Evolutionary conservation across 2,888 invertebrate genomes (phyloP), one percentile per base, ranked within the genome.

Genomic region (Torymus texanus): DNA sequence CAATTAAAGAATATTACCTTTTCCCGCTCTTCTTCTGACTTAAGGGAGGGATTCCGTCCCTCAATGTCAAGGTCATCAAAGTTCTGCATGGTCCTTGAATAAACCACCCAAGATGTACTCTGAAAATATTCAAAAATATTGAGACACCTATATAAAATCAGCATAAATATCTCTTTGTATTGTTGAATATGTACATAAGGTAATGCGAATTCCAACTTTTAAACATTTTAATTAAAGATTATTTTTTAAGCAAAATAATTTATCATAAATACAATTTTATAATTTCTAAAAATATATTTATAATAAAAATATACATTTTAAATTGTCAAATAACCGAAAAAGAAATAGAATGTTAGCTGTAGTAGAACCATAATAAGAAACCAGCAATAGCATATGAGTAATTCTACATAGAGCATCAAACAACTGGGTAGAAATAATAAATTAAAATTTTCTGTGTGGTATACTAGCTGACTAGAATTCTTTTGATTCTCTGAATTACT

Each of bases 21-120:
- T 86, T 90, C 90, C 75, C 87, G 86, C 75, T 89, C 89, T 83
- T 88, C 89, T 86, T 88, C 89, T 4, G 89, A 87, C 78, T 89
- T 84, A 76, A 88, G 88, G 75, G 87, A 87, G 79, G 90, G 89
- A 85, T 88, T 89, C 53, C 90, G 87, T 83, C 90, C 90, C 86
- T 90, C 90, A 80, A 90, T 90, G 83, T 90, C 90, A 68, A 90
- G 90, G 85, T 90, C 90, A 56, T 90, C 90, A 81, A 90, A 90
- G 84, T 90, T 90, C 86, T 90, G 90, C 90, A 90, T 90, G 73
- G 81, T 83, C 78, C 70, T 83, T 74, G 53, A 63, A 65, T 63
- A 62, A 77, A 75, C 73, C 75, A 82, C 76, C 82, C 75, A 82
- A 73, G 82, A 79, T 82, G 75, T 81, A 67, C 62, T 84, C 87